Evolutionary conservation across 2,797 vertebrate genomes (phyloP), one percentile per base, ranked within the genome.

Genomic region (Toxotes lorentzi): DNA sequence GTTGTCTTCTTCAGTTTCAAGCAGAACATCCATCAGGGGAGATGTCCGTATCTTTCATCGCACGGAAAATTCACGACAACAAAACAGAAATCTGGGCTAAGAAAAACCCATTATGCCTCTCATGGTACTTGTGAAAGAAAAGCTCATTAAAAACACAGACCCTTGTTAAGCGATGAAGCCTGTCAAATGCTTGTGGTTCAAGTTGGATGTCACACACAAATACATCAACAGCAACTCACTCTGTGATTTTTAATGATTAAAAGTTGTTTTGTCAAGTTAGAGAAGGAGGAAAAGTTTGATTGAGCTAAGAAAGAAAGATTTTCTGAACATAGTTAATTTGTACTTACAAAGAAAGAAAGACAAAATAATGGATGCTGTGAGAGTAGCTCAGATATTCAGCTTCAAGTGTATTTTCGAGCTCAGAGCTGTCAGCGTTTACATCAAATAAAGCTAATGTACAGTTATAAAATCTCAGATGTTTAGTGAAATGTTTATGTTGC

Each of bases 81-180:
- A 43, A 67, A 48, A 77, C 50, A 78, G 47, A 80, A 57, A 66
- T 67, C 32, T 50, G n/a, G 57, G 57, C 14, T 47, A 13, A 63
- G 66, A 63, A 35, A 34, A 38, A 21, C 60, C 53, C 57, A 68
- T 74, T 73, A 89, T 81, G 66, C 7, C 17, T 79, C 70, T 78
- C 24, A 27, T 58, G 83, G 62, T 75, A 53, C 78, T 79, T 72
- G 60, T 75, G 75, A 85, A 86, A 71, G 83, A 83, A 73, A 79
- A 75, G 40, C 81, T 87, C 63, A 87, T 88, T 81, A 88, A 92
- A 87, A 89, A 83, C 51, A 19, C 70, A 84, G 73, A 76, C 32
- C n/a, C 81, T 79, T 83, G 78, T 83, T 66, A 89, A 80, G 84
- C 56, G 41, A 65, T 6, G 7, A 56, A 54, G 71, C 48, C 53